phyloP scores from a whole-genome alignment of 2,888 invertebrate genomes.

The Epirrita christyi region DNA sequence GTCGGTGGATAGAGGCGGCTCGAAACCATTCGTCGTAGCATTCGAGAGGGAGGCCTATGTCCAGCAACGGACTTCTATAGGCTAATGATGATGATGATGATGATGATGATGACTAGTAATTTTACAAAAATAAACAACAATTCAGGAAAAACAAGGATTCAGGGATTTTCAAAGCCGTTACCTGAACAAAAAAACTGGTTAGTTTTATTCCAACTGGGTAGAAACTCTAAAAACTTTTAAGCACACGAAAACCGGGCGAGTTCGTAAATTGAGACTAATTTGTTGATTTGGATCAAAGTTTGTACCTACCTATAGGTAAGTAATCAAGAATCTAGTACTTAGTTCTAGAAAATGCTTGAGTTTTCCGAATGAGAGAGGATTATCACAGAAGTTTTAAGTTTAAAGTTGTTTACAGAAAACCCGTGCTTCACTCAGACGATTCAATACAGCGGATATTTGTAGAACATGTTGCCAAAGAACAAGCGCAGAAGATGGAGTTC shows the following conservation, averaged over 20 bases:
- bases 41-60: no score
- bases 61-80: no score
- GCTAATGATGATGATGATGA: no score
- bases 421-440: slow-evolving; percentile 73
- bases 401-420: slow-evolving; percentile 57
- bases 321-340: neutral
- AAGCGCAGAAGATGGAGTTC: slow-evolving; percentile 74
- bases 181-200: neutral
- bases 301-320: neutral
- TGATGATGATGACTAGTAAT: no score
- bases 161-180: no score
- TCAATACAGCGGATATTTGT: slow-evolving; percentile 74
- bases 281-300: neutral
- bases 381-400: neutral
- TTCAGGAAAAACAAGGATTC: no score
- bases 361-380: no score
- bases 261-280: neutral
- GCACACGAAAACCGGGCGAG: neutral
- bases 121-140: no score
- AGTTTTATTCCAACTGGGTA: neutral
- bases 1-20: no score
- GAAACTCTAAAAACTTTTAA: neutral
- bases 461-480: slow-evolving; percentile 74
- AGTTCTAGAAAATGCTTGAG: no score
- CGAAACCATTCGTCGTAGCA: no score